These are phyloP conservation scores for Gnathonemus longibarbis DNA, from an alignment of 2,113 vertebrate species.

Conservation along the genomic window DNA sequence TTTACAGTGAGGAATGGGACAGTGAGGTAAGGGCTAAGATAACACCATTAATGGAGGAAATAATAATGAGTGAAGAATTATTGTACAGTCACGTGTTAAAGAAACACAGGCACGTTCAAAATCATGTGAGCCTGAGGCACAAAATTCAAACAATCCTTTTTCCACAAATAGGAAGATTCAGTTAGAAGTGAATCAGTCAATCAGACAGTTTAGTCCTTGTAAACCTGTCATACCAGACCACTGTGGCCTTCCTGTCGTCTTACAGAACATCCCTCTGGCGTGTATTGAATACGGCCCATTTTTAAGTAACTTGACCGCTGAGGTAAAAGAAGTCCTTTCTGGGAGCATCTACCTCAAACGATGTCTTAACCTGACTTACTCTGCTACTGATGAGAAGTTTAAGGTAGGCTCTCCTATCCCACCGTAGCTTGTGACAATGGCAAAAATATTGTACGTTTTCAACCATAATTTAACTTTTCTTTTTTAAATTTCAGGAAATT, in stretches of 20 bases:
- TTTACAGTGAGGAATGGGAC: background rate
- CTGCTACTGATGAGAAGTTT: background rate
- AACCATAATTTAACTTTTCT: no score
- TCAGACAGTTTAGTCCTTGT: no score
- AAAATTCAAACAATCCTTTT: background rate
- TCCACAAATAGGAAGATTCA: background rate
- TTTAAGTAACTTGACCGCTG: no score
- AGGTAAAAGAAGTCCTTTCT: no score
- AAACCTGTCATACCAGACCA: no score
- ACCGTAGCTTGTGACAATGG: no score
- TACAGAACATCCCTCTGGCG: no score
- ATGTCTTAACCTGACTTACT: background rate
- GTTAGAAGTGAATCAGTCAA: no score
- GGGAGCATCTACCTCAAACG: no score
- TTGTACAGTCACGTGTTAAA: background rate
- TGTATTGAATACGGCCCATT: no score
- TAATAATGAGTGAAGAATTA: background rate
- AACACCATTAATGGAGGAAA: background rate
- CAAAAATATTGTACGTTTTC: background rate
- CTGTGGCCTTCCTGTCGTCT: no score
- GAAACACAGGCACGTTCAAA: background rate
- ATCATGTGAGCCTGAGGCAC: background rate
- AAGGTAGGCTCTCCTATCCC: background rate
- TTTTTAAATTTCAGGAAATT: no score
- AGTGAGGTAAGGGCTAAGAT: background rate